These are phyloP conservation scores for Aphidius gifuensis DNA, from an alignment of 1,140 invertebrate genomes.

Conservation along the genomic window DNA sequence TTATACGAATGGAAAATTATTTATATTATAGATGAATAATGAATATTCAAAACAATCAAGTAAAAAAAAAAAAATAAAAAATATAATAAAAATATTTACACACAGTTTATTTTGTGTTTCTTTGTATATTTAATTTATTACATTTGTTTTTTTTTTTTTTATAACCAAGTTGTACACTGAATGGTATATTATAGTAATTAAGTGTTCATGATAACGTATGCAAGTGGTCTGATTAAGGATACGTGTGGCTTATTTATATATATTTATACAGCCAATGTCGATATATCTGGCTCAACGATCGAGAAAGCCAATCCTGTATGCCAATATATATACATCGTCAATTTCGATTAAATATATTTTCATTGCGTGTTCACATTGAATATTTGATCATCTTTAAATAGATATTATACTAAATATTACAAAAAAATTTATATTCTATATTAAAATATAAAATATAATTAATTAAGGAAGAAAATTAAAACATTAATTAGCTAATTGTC, in stretches of 20 bases:
- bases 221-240: conserved; percentile 25
- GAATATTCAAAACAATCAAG: no score
- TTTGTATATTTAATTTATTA: neutral
- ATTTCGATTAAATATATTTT: conserved; percentile 10
- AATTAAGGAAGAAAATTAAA: no score
- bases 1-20: no score
- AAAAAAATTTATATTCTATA: no score
- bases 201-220: conserved; percentile 22
- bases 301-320: neutral
- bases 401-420: no score
- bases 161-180: conserved; percentile 7
- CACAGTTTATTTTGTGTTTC: neutral
- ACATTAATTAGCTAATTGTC: no score
- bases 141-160: neutral
- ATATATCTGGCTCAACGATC: conserved; percentile 11
- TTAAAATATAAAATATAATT: no score
- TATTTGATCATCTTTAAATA: conserved; percentile 10
- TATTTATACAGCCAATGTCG: conserved; percentile 8
- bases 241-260: conserved; percentile 5
- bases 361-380: conserved; percentile 14
- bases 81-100: no score
- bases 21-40: no score
- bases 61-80: no score
- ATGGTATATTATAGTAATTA: conserved; percentile 22
- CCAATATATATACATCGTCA: conserved; percentile 5